Base-by-base conservation (phyloP, 1,140 invertebrate genomes). In the Euwallacea fornicatus region DNA sequence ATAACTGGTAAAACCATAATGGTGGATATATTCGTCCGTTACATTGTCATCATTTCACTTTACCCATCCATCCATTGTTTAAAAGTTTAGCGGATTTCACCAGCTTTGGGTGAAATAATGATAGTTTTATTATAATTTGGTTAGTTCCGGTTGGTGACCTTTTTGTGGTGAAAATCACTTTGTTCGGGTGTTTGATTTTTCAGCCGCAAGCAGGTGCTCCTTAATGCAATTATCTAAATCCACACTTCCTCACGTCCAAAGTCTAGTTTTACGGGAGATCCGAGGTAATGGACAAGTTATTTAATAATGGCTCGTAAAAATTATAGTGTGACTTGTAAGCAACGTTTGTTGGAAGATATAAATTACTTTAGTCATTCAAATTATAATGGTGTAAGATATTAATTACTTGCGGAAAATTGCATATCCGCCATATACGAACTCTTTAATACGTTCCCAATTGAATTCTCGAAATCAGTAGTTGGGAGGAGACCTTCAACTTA, bases 71-170 rank as follows among this genome's bases (percentile, higher is more conserved):
- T 41, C 53, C 50, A 62, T 74, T 73, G 66, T 69, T 62, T 70
- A 69, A 74, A 70, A 54, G 63, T 74, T 68, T 62, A 66, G 62
- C 64, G 69, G 69, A 71, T 74, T 74, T 73, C 69, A 58, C 50
- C 64, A 54, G 21, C 41, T 55, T 64, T 61, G 62, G 67, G 63
- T 61, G 33, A 61, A 33, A 65, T 71, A 69, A 74, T 74, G 63
- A 74, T 74, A 74, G 64, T 70, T 71, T 71, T 65, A 74, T 74
- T 71, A 67, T 74, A 70, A 71, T 73, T 60, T 42, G 60, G 68
- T 73, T 73, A 70, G 72, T 65, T 56, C 65, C 72, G 72, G 43
- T 73, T 66, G 33, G 42, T 73, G 63, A 73, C 62, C 68, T 66
- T 72, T 72, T 72, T 72, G 58, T 61, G 42, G 13, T 65, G 15